phyloP scores from a whole-genome alignment of 2,113 vertebrate genomes.

The Malaclemys terrapin region DNA sequence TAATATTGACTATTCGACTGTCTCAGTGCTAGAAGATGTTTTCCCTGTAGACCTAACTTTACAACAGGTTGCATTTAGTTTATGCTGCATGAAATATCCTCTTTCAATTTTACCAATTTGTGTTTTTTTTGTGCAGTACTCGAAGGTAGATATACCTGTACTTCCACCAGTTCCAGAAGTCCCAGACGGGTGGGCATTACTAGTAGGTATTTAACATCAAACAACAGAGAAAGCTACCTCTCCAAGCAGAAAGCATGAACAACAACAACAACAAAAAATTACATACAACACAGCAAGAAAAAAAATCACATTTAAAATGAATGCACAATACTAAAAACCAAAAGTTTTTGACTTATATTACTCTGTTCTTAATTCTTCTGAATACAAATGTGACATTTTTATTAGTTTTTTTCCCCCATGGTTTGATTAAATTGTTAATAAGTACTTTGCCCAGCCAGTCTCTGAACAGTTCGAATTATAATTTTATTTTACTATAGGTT shows the following conservation, averaged over 20 bases:
- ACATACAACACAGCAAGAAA: background rate
- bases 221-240: slow-evolving; percentile 36
- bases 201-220: slow-evolving; percentile 45
- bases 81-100: slow-evolving; percentile 53
- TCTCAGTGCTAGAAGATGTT: slow-evolving; percentile 46
- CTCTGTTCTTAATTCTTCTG: slow-evolving; percentile 29
- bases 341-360: slow-evolving; percentile 12
- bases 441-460: slow-evolving; percentile 2
- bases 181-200: slow-evolving; percentile 29
- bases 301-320: background rate
- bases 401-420: background rate
- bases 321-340: background rate
- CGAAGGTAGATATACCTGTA: slow-evolving; percentile 40
- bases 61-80: slow-evolving; percentile 55
- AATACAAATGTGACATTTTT: slow-evolving; percentile 45
- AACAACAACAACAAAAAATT: background rate
- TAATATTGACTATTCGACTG: slow-evolving; percentile 51
- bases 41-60: slow-evolving; percentile 47
- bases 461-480: slow-evolving; percentile 28
- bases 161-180: slow-evolving; percentile 32
- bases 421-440: slow-evolving; percentile 57
- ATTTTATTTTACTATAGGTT: slow-evolving; percentile 29
- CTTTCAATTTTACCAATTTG: slow-evolving; percentile 46
- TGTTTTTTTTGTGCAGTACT: slow-evolving; percentile 49
- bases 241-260: slow-evolving; percentile 28